Percentiles rank a stretch among this genome's conserved stretches.
These are phyloP conservation scores for Melozone crissalis DNA, from an alignment of 2,113 vertebrate species.

Conservation along the genomic window DNA sequence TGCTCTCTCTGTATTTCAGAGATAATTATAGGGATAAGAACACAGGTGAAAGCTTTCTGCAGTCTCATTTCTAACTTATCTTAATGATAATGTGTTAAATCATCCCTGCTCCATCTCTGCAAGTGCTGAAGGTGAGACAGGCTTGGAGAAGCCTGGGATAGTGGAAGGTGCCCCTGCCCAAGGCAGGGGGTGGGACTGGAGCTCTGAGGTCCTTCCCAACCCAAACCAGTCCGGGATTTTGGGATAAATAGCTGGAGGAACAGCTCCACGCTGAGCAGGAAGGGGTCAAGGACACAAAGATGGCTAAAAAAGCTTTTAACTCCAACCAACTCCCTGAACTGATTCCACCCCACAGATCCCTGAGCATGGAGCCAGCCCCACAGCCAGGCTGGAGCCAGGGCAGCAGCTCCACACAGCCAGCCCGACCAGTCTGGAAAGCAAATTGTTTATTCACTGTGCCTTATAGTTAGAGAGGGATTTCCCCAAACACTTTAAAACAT, in stretches of 20 bases:
- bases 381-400: background rate
- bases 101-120: background rate
- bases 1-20: background rate
- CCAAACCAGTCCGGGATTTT: background rate
- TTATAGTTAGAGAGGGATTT: background rate
- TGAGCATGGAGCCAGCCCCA: background rate
- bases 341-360: background rate
- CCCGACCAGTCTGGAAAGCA: background rate
- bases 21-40: background rate
- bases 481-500: background rate
- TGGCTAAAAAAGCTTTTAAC: background rate
- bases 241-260: background rate
- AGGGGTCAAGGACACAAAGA: background rate
- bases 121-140: rapidly evolving
- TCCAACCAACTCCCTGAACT: background rate
- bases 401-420: background rate
- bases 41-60: background rate
- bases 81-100: background rate
- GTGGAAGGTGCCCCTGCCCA: background rate
- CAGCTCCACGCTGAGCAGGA: background rate
- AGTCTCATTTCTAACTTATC: background rate
- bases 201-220: background rate
- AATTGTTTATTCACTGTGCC: background rate
- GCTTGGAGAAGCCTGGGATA: background rate
- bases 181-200: background rate